Base-by-base conservation (phyloP, 1,140 invertebrate genomes). In the Palaemon carinicauda region DNA sequence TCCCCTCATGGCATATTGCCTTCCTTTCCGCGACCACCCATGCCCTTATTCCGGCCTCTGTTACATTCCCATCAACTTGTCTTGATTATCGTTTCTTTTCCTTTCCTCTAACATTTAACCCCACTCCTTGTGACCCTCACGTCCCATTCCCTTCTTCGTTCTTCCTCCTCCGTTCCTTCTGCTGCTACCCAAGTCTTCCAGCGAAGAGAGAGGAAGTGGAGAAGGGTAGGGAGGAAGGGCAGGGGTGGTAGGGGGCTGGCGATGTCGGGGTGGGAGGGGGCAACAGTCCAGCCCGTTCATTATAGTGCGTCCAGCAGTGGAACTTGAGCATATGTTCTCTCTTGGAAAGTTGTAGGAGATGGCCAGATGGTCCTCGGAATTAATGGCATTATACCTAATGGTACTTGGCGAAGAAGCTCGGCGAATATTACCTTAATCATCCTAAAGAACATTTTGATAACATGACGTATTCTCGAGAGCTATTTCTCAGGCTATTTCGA, bases 321-420 rank as follows among this genome's bases (percentile, higher is more conserved):
- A 86, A 86, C 84, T 86, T 86, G 84, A 86, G 84, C 77, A 86
- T 86, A 86, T 86, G 77, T 80, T 86, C 60, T 86, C 84, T 80
- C 71, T 78, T 79, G 84, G 77, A 86, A 86, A 86, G 84, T 86
- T 86, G 84, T 86, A 73, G 77, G 84, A 86, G 84, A 86, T 80
- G 84, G 60, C 84, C 84, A 86, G 84, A 86, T 86, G 84, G 84
- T 86, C 41, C 84, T 86, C 78, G 71, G 74, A 86, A 86, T 86
- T 86, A 80, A 86, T 86, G 84, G 84, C 51, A 51, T 80, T 86
- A 78, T 80, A 86, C 56, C 78, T 80, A 86, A 86, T 80, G 77
- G 84, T 75, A 80, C 53, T 79, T 74, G 71, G 84, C 65, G 78
- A 80, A 86, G 84, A 73, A 69, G 75, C 33, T 79, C 60, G 41